Conservation (phyloP, 2,797 vertebrate genomes). For the Serranus cabrilla region DNA sequence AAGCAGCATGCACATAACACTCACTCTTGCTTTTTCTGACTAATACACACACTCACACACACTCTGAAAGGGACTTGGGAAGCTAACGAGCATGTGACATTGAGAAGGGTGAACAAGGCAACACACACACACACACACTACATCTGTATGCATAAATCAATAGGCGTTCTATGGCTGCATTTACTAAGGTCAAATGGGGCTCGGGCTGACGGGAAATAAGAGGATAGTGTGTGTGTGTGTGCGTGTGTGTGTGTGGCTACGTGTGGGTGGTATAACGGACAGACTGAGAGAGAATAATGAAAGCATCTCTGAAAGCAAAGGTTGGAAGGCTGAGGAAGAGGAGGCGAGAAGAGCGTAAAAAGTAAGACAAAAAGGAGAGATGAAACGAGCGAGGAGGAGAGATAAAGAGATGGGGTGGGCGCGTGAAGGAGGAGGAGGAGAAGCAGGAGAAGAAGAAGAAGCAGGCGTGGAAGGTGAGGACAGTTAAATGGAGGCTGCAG, state of each 20-base stretch:
- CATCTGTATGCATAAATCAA: slow-evolving; percentile 80
- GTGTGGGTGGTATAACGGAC: slow-evolving; percentile 36
- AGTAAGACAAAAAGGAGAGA: slow-evolving; percentile 16
- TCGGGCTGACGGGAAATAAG: slow-evolving; percentile 67
- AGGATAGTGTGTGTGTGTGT: slow-evolving; percentile 47
- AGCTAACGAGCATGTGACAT: slow-evolving; percentile 77
- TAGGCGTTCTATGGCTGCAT: slow-evolving; percentile 71
- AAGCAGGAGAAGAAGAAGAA: background rate
- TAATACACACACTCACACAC: slow-evolving; percentile 39
- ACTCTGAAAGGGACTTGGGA: slow-evolving; percentile 56
- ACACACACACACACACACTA: slow-evolving; percentile 38
- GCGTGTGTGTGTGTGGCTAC: slow-evolving; percentile 16
- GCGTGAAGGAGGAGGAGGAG: slow-evolving; percentile 14
- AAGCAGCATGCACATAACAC: slow-evolving; percentile 35
- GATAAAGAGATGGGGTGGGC: background rate
- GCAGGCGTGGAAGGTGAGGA: slow-evolving; percentile 13
- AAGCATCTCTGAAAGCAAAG: slow-evolving; percentile 55
- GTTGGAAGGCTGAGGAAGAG: slow-evolving; percentile 35
- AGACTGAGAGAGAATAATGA: slow-evolving; percentile 53
- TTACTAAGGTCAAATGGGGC: slow-evolving; percentile 74
- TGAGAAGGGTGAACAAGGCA: slow-evolving; percentile 74
- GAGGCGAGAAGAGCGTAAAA: slow-evolving; percentile 21
- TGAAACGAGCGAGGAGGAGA: slow-evolving; percentile 9
- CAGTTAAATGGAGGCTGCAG: slow-evolving; percentile 34
- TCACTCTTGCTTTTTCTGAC: slow-evolving; percentile 47